Evolutionary conservation across 2,888 invertebrate genomes (phyloP).

Genomic region (Aplocera efformata): DNA sequence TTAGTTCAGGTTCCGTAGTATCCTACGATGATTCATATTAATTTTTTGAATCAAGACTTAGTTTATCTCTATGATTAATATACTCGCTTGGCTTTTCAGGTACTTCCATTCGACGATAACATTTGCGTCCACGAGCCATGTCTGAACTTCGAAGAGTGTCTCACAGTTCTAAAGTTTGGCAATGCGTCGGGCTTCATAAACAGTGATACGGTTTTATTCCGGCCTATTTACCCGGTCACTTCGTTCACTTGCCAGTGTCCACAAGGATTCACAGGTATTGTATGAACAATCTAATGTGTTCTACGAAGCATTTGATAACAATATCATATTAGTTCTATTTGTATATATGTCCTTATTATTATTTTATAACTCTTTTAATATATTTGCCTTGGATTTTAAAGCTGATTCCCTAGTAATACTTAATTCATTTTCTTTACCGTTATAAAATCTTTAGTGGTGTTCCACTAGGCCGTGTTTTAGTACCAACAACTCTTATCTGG

Average conservation of each 20-base stretch:
- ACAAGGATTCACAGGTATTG: constrained; percentile 89
- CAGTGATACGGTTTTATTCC: constrained; percentile 93
- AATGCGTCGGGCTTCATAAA: constrained; percentile 94
- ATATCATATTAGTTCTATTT: not conserved
- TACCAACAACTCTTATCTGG: not conserved
- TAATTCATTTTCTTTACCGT: not conserved
- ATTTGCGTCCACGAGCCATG: constrained; percentile 97
- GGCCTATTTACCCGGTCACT: constrained; percentile 96
- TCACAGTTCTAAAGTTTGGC: constrained; percentile 94
- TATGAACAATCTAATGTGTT: not conserved
- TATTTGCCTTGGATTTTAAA: too few species aligned
- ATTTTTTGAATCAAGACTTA: not conserved
- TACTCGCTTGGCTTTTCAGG: constrained; percentile 63
- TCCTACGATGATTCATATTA: too few species aligned
- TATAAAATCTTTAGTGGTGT: not conserved
- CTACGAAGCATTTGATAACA: constrained; percentile 7
- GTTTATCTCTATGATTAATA: not conserved
- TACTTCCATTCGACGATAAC: constrained; percentile 97
- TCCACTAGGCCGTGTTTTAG: constrained; percentile 9
- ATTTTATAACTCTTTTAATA: too few species aligned
- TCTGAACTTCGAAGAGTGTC: constrained; percentile 94
- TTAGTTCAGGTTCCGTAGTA: constrained; percentile 24
- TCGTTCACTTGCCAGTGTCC: constrained; percentile 97
- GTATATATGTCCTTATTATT: not conserved
- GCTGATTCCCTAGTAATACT: too few species aligned